A percentile compares a stretch with the other conserved stretches of the same genome.
Evolutionary conservation across 2,113 vertebrate species (phyloP).

Genomic region (Nibea albiflora): DNA sequence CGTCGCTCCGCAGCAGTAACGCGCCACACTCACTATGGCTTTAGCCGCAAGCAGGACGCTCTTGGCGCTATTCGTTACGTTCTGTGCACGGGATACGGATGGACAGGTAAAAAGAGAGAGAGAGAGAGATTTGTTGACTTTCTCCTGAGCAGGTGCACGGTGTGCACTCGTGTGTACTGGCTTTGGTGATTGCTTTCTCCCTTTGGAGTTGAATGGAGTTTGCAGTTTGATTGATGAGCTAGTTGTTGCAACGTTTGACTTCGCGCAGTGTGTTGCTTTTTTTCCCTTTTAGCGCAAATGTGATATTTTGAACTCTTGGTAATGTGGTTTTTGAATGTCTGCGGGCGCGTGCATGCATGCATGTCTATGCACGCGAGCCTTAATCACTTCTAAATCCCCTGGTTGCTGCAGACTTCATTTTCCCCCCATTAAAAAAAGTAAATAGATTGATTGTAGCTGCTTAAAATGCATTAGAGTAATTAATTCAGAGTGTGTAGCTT

Average conservation of each 20-base stretch:
- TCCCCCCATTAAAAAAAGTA: neutral
- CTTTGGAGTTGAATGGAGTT: neutral
- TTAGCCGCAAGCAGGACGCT: conserved; percentile 82
- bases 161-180: neutral
- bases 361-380: neutral
- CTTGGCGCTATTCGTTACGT: conserved; percentile 79
- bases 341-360: neutral
- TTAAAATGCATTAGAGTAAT: neutral
- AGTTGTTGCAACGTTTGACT: neutral
- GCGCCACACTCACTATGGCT: conserved; percentile 82
- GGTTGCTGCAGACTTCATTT: conserved; percentile 4
- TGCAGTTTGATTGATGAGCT: no score
- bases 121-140: neutral
- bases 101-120: conserved; percentile 78
- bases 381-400: neutral
- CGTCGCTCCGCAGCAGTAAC: conserved; percentile 65
- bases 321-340: neutral
- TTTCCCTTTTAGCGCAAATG: neutral
- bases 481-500: neutral
- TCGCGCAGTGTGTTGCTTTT: neutral
- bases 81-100: conserved; percentile 75
- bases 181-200: neutral
- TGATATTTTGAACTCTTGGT: neutral
- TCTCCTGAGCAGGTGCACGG: conserved; percentile 35
- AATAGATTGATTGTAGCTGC: neutral